These are phyloP conservation scores for Pantelozetes paolii DNA, from an alignment of 2,888 invertebrate species.

Conservation along the genomic window DNA sequence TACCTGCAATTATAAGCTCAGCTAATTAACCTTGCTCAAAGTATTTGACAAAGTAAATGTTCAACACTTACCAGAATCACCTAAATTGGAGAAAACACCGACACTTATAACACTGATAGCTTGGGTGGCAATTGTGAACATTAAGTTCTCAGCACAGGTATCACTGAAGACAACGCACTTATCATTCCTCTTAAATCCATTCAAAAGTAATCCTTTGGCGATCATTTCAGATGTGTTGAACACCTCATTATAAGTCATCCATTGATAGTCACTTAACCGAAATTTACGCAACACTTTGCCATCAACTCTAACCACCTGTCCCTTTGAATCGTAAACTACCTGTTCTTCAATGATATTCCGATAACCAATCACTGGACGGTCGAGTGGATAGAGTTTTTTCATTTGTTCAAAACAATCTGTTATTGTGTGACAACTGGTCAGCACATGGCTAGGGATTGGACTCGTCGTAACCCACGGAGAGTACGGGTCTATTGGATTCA, in stretches of 20 bases:
- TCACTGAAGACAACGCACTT: constrained; percentile 26
- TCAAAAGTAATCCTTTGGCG: constrained; percentile 25
- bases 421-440: constrained; percentile 27
- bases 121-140: constrained; percentile 24
- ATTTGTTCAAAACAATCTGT: neutral
- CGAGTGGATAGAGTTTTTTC: constrained; percentile 13
- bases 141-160: constrained; percentile 37
- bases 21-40: neutral
- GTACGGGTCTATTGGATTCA: constrained; percentile 27
- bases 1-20: constrained; percentile 53
- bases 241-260: constrained; percentile 71
- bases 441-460: constrained; percentile 8
- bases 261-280: constrained; percentile 69
- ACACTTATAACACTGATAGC: constrained; percentile 4
- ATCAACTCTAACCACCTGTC: constrained; percentile 34
- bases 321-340: constrained; percentile 12
- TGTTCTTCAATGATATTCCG: constrained; percentile 24
- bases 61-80: constrained; percentile 58
- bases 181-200: constrained; percentile 19
- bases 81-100: constrained; percentile 68
- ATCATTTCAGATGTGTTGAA: constrained; percentile 16
- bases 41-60: neutral
- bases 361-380: constrained; percentile 32
- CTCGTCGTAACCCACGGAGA: constrained; percentile 35
- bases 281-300: constrained; percentile 29